These are phyloP conservation scores for Hirundo rustica DNA, from an alignment of 2,797 vertebrate species.

Conservation along the genomic window DNA sequence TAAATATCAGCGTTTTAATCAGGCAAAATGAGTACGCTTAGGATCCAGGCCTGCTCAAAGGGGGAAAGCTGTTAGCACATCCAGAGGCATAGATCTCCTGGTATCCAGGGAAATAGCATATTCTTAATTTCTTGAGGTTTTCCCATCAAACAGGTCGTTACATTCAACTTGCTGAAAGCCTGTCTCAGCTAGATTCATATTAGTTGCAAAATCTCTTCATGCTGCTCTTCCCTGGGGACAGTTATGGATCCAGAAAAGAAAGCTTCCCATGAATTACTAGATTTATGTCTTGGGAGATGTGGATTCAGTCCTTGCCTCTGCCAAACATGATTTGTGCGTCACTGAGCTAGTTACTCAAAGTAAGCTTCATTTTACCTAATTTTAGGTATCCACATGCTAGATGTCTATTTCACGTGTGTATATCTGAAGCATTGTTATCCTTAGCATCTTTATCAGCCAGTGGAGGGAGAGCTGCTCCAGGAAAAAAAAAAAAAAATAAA, in stretches of 20 bases:
- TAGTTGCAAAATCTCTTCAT: not conserved
- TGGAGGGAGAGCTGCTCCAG: not conserved
- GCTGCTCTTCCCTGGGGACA: not conserved
- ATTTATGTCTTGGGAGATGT: not conserved
- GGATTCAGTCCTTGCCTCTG: not conserved
- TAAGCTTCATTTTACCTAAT: not conserved
- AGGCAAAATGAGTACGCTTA: not conserved
- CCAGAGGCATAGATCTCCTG: not conserved
- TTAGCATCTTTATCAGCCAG: not conserved
- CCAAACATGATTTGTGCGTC: not conserved
- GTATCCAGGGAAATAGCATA: not conserved
- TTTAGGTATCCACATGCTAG: not conserved
- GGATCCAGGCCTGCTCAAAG: not conserved
- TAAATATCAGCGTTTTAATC: slow-evolving; percentile 2
- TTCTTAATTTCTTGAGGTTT: not conserved
- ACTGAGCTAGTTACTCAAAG: not conserved
- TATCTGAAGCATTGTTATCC: not conserved
- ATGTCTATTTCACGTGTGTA: not conserved
- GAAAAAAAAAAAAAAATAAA: not conserved
- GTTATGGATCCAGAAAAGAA: not conserved
- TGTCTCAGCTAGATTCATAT: not conserved
- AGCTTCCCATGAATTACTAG: not conserved
- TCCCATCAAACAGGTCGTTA: not conserved
- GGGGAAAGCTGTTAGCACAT: not conserved
- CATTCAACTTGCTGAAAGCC: not conserved